A percentile compares a stretch with the other conserved stretches of the same genome.
These are phyloP conservation scores for Butorides virescens DNA, from an alignment of 2,113 vertebrate genomes.

Conservation along the genomic window DNA sequence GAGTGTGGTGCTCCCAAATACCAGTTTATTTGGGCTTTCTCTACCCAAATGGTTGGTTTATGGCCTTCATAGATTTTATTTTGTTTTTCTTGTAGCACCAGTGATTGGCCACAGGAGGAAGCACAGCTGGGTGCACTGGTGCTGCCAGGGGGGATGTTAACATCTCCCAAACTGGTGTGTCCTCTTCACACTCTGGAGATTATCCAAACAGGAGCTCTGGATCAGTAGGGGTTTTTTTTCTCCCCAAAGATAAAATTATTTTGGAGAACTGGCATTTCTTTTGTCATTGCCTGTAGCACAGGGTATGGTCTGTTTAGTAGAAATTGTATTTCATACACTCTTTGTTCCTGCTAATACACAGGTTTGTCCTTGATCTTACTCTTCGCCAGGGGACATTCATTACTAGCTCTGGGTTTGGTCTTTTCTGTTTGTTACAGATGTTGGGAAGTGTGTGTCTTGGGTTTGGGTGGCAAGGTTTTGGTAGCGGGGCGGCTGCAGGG, in stretches of 20 bases:
- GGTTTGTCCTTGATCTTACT: neutral
- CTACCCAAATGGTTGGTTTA: neutral
- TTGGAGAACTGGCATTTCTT: neutral
- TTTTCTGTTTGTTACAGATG: neutral
- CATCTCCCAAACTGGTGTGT: neutral
- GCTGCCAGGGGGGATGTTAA: neutral
- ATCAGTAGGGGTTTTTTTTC: neutral
- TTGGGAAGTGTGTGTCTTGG: neutral
- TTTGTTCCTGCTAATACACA: neutral
- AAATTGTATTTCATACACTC: neutral
- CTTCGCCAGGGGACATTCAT: neutral
- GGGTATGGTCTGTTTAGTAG: neutral
- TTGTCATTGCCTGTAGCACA: neutral
- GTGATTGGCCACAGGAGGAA: neutral
- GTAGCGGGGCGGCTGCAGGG: neutral
- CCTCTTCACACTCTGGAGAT: neutral
- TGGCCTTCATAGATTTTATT: neutral
- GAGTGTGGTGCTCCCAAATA: neutral
- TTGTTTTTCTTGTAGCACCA: neutral
- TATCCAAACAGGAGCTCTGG: neutral
- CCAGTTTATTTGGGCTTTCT: neutral
- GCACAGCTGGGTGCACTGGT: neutral
- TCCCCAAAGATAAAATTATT: neutral
- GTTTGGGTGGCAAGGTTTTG: neutral
- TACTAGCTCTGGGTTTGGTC: neutral